These are phyloP conservation scores for Cyanoderma ruficeps DNA, from an alignment of 2,113 vertebrate species.

Conservation along the genomic window DNA sequence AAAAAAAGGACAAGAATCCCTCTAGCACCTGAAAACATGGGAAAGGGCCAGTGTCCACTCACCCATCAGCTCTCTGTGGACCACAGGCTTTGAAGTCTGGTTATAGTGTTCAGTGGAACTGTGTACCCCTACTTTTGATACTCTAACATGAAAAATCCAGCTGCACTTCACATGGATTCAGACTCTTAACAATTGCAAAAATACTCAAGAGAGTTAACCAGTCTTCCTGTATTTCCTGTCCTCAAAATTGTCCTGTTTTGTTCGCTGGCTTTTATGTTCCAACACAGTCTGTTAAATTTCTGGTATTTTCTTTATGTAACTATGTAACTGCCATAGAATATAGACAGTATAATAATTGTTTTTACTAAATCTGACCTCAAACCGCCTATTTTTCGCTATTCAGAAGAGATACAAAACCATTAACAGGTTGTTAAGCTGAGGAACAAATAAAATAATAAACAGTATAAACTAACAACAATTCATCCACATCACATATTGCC, in stretches of 20 bases:
- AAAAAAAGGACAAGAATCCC: background rate
- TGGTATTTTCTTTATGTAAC: background rate
- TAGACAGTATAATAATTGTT: background rate
- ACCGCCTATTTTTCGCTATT: background rate
- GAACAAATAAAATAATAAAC: background rate
- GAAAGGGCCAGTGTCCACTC: background rate
- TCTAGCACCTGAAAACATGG: background rate
- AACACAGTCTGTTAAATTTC: background rate
- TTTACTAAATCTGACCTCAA: background rate
- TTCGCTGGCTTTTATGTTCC: background rate
- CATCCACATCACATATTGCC: background rate
- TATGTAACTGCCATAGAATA: background rate
- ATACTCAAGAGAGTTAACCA: background rate
- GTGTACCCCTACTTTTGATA: background rate
- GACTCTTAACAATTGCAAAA: background rate
- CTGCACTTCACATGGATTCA: background rate
- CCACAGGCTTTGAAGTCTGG: background rate
- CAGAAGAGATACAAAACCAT: background rate
- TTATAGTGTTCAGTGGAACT: background rate
- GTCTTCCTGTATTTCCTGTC: background rate
- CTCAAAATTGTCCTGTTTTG: background rate
- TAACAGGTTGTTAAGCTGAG: constrained; percentile 12
- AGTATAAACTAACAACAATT: constrained; percentile 9
- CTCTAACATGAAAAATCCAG: background rate
- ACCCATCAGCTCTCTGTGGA: background rate